Evolutionary conservation across 1,140 invertebrate genomes (phyloP), one percentile per base, ranked within the genome.

Genomic region (Paraescarpia echinospica): DNA sequence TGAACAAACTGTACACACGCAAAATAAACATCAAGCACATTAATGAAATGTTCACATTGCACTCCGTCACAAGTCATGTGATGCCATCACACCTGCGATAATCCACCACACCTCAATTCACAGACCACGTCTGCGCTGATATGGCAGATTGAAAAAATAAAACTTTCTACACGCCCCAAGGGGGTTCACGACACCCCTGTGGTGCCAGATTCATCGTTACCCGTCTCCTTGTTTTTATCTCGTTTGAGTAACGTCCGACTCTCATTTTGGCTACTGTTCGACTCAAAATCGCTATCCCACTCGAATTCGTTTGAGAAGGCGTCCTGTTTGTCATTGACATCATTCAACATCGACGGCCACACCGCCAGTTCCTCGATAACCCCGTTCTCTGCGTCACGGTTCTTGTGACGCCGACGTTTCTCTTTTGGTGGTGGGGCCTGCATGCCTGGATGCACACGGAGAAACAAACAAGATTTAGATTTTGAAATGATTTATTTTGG

Each of bases 241-340:
- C 59, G 59, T 77, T 77, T 77, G 12, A 77, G 59, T 77, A 77
- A 77, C 59, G 59, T 90, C 90, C 90, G 90, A 90, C 35, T 41
- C n/a, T 34, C 90, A 41, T 90, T 90, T 41, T 90, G 90, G 34
- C 90, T 77, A 77, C 90, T 41, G 90, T 90, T 90, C 27, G 34
- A 34, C 90, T 41, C 94, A 94, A 95, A 95, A 93, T 95, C 95
- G 94, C 94, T 95, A 92, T 96, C 95, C 95, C 95, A 96, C 93
- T 96, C 95, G 8, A 95, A 93, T 89, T 96, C 95, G 92, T 94
- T 94, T 34, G 95, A 96, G 77, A 95, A 94, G 93, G 94, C 95
- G 34, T 94, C 93, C 89, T 94, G 93, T 35, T 48, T 91, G 41
- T 94, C 93, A 31, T 94, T 93, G 27, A 12, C 41, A 41, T 41